Percentiles rank a stretch among this genome's conserved stretches.
These are phyloP conservation scores for Mystacornis crossleyi DNA, from an alignment of 2,113 vertebrate genomes.

Conservation along the genomic window DNA sequence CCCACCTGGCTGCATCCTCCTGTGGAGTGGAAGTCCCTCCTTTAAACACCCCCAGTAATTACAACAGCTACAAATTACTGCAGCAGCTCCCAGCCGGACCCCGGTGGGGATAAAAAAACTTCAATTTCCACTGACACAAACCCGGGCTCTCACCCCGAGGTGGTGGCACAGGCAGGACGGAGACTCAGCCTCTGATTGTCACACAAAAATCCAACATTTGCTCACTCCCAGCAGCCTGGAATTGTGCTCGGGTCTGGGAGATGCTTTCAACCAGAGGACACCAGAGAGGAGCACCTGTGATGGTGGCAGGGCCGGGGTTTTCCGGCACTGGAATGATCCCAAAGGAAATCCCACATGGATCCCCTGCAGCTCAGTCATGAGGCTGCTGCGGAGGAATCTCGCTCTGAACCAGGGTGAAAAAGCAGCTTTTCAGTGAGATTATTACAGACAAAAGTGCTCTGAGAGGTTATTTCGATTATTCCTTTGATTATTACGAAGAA, in stretches of 20 bases:
- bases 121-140: not conserved
- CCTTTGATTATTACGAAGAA: too few relatives aligned
- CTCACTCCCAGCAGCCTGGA: not conserved
- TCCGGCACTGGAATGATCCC: not conserved
- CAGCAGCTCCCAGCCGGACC: not conserved
- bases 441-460: not conserved
- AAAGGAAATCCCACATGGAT: not conserved
- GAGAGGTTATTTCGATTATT: too few relatives aligned
- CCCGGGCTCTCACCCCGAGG: not conserved
- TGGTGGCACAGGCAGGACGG: not conserved
- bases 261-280: not conserved
- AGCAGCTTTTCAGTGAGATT: not conserved
- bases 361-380: not conserved
- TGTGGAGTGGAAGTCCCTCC: not conserved
- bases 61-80: not conserved
- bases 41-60: not conserved
- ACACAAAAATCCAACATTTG: not conserved
- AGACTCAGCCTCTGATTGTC: not conserved
- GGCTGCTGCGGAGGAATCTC: not conserved
- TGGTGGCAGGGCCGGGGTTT: not conserved
- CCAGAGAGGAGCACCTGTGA: not conserved
- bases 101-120: not conserved
- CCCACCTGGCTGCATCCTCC: not conserved
- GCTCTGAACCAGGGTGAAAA: not conserved
- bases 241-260: not conserved